Percentiles rank a stretch among this genome's conserved stretches.
Conservation (phyloP, 1,140 invertebrate species). For the Drosophila nebulosa region DNA sequence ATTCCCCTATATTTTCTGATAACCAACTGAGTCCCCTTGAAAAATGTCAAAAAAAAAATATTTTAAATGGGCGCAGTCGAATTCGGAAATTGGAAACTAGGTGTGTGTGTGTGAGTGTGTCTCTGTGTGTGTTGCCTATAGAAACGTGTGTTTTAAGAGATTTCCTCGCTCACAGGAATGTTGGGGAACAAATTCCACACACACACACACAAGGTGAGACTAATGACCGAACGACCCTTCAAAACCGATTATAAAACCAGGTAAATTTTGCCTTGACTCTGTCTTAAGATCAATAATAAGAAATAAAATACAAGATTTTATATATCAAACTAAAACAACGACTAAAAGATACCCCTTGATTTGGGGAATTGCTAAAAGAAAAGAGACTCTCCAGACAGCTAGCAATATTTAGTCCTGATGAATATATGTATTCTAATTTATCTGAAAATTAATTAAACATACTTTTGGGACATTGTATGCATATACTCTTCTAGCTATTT, state of each 20-base stretch:
- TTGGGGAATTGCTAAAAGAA: too few relatives aligned
- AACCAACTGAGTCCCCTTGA: constrained; percentile 30
- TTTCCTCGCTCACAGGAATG: constrained; percentile 5
- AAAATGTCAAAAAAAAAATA: constrained; percentile 42
- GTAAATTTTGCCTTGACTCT: constrained; percentile 67
- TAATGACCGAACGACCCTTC: constrained; percentile 33
- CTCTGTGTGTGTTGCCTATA: constrained; percentile 1
- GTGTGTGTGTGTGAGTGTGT: too few relatives aligned
- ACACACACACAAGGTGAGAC: constrained; percentile 10
- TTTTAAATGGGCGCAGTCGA: constrained; percentile 37
- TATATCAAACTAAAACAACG: constrained; percentile 19
- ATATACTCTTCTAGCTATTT: neutral
- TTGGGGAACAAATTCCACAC: neutral
- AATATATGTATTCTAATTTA: neutral
- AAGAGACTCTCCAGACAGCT: too few relatives aligned
- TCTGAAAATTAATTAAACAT: too few relatives aligned
- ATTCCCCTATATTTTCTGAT: neutral
- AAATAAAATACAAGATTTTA: constrained; percentile 33
- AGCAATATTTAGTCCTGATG: too few relatives aligned
- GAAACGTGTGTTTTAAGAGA: constrained; percentile 3
- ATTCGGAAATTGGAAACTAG: constrained; percentile 47
- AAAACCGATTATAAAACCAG: constrained; percentile 29
- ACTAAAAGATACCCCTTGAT: neutral
- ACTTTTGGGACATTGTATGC: too few relatives aligned
- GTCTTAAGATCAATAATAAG: constrained; percentile 52